These are phyloP conservation scores for Dermochelys coriacea DNA, from an alignment of 2,797 vertebrate genomes.

Conservation along the genomic window DNA sequence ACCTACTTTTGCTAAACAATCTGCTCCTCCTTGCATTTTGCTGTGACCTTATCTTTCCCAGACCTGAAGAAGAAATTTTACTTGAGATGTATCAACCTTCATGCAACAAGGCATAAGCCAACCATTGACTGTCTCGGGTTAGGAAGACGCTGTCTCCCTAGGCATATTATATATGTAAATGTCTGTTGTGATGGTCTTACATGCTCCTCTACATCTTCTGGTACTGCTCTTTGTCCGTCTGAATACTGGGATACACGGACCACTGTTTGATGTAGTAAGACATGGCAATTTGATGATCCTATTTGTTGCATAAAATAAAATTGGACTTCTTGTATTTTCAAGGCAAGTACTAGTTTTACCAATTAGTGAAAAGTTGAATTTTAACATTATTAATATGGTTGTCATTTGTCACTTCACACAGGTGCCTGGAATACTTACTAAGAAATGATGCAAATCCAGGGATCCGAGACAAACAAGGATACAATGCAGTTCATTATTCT, in stretches of 20 bases:
- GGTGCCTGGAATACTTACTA: slow-evolving; percentile 99
- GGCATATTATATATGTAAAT: too few relatives aligned
- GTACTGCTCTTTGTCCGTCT: not conserved
- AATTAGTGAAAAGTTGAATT: slow-evolving; percentile 41
- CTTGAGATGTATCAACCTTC: too few relatives aligned
- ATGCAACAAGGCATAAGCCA: too few relatives aligned
- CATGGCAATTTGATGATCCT: not conserved
- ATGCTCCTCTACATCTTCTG: not conserved
- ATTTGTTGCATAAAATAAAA: not conserved
- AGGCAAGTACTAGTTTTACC: slow-evolving; percentile 42
- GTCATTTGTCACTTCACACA: slow-evolving; percentile 75
- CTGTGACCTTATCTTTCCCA: too few relatives aligned
- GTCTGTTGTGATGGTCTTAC: too few relatives aligned
- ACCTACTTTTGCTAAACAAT: too few relatives aligned
- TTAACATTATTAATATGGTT: slow-evolving; percentile 57
- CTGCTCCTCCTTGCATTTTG: too few relatives aligned
- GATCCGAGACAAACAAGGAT: slow-evolving; percentile 97
- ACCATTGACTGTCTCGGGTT: too few relatives aligned
- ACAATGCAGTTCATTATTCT: slow-evolving; percentile 98
- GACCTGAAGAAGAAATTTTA: too few relatives aligned
- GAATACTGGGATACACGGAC: not conserved
- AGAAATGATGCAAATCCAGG: slow-evolving; percentile 98
- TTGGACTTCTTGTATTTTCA: slow-evolving; percentile 32
- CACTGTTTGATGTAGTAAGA: not conserved
- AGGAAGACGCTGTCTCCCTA: too few relatives aligned